Base-by-base conservation (phyloP, 2,888 invertebrate genomes). In the Hipparchia sbordonii region DNA sequence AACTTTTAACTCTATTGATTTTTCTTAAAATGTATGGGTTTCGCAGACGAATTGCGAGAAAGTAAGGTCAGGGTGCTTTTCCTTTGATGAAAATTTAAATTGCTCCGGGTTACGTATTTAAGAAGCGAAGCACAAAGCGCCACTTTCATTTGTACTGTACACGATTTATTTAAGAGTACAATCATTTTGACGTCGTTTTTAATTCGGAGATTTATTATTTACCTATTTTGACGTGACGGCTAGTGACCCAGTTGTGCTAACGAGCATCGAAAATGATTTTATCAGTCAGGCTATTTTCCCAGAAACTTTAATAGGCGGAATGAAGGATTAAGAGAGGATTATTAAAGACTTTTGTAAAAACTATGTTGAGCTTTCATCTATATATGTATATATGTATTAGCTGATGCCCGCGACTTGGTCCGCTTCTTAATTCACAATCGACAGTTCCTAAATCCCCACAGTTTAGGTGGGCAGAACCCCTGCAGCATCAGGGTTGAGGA, bases 1-100 rank as follows among this genome's bases (percentile, higher is more conserved):
- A 73, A 72, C 62, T 72, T 74, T 72, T n/a, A 71, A 60, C 62
- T 70, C 66, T 67, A 75, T 75, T 71, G 69, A 73, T 71, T 56
- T 70, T 48, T 23, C 60, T 68, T 23, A 6, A 62, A 67, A 63
- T 67, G 67, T 67, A 48, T 63, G 48, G 46, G 46, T 54, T 67
- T 23, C n/a, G 60, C 54, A 46, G 52, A 62, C 61, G 48, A 72
- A 62, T 52, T 60, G 54, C 57, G 9, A 71, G 23, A 23, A 52
- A 73, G 73, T 57, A 73, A 73, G 73, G 73, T 73, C 73, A 73
- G 62, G 73, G 67, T 46, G 56, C 23, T 46, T 57, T 67, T 70
- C 63, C 60, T 69, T 69, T 69, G 69, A 61, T 52, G 65, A 45
- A 61, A 52, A 69, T 61, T 69, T 45, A 60, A 69, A 69, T 57